A percentile compares a stretch with the other conserved stretches of the same genome.
phyloP scores from a whole-genome alignment of 2,888 invertebrate genomes.

The Mamestra brassicae region DNA sequence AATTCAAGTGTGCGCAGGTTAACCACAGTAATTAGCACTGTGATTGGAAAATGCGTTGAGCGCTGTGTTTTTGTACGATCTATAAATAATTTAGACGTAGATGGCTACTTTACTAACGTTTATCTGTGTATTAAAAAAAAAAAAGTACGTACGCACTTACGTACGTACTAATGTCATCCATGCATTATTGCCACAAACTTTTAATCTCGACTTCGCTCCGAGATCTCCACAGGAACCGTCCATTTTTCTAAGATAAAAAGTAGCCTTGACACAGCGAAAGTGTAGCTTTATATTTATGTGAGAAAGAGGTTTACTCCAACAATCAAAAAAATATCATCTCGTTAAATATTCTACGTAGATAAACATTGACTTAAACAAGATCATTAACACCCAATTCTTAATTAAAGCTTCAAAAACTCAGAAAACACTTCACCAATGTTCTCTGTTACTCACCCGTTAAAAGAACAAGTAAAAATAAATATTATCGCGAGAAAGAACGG shows the following conservation, averaged over 20 bases:
- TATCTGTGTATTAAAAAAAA: too few relatives aligned
- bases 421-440: slow-evolving; percentile 6
- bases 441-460: slow-evolving; percentile 16
- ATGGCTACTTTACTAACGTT: not conserved
- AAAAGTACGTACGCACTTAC: too few relatives aligned
- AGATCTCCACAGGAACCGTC: too few relatives aligned
- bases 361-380: not conserved
- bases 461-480: slow-evolving; percentile 43
- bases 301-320: too few relatives aligned
- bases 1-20: slow-evolving; percentile 38
- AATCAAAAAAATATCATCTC: not conserved
- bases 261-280: too few relatives aligned
- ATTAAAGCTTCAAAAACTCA: not conserved
- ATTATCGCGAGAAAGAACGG: slow-evolving; percentile 11
- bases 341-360: too few relatives aligned
- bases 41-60: slow-evolving; percentile 15
- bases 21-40: slow-evolving; percentile 41
- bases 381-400: not conserved
- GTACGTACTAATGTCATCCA: too few relatives aligned
- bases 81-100: slow-evolving; percentile 23
- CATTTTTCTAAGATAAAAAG: too few relatives aligned
- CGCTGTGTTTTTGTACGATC: slow-evolving; percentile 1
- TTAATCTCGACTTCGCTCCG: too few relatives aligned
- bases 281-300: too few relatives aligned
- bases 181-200: too few relatives aligned